phyloP scores from a whole-genome alignment of 2,888 invertebrate genomes.

The Pseudolycoriella hygida region DNA sequence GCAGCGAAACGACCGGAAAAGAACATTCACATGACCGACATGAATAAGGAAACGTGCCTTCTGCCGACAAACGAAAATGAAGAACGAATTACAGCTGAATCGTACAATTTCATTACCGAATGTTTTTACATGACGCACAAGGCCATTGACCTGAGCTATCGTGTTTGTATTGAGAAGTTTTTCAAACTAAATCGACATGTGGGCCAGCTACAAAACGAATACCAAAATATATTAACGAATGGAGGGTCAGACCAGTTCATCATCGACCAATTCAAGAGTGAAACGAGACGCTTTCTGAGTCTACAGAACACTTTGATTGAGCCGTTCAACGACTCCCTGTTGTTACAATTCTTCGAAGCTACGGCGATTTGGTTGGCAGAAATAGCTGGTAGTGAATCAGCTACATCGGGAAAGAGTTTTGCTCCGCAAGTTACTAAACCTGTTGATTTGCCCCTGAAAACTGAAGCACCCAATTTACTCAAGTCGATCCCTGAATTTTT shows the following conservation, averaged over 20 bases:
- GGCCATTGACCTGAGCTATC: constrained; percentile 59
- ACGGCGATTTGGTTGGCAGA: constrained; percentile 76
- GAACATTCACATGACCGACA: constrained; percentile 50
- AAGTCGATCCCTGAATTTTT: constrained; percentile 75
- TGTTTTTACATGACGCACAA: constrained; percentile 83
- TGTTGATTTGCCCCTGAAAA: constrained; percentile 39
- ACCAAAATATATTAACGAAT: constrained; percentile 47
- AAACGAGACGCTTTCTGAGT: constrained; percentile 44
- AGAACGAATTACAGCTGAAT: constrained; percentile 33
- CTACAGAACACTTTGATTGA: constrained; percentile 60
- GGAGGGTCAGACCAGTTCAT: constrained; percentile 43
- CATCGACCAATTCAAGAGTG: constrained; percentile 44
- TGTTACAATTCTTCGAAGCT: constrained; percentile 61
- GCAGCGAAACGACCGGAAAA: constrained; percentile 41
- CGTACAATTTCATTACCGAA: constrained; percentile 73
- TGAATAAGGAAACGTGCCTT: constrained; percentile 62
- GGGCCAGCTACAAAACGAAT: constrained; percentile 53
- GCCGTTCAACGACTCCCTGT: constrained; percentile 48
- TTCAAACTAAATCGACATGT: constrained; percentile 48
- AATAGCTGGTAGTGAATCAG: constrained; percentile 41
- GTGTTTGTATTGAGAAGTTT: constrained; percentile 48
- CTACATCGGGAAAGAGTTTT: constrained; percentile 29
- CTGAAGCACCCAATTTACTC: constrained; percentile 45
- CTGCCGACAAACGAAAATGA: constrained; percentile 45
- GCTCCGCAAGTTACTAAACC: constrained; percentile 39